Evolutionary conservation across 1,140 invertebrate genomes (phyloP).

Genomic region (Nasonia giraulti): DNA sequence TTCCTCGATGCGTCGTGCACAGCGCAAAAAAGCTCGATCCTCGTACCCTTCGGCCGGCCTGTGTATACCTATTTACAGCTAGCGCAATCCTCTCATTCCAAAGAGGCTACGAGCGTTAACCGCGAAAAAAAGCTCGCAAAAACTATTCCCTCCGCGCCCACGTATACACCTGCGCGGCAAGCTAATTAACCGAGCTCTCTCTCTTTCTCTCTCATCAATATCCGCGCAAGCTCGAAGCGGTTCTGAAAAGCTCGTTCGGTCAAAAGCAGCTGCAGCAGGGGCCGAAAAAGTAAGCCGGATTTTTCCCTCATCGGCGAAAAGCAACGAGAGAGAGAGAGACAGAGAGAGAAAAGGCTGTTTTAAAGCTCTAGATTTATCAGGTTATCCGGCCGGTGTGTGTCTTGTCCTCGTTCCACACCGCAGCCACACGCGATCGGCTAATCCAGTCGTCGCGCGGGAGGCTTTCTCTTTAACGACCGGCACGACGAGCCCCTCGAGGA

Average conservation of each 20-base stretch:
- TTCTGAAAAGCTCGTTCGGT: background rate
- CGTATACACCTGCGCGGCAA: too few species aligned
- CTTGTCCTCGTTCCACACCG: constrained; percentile 24
- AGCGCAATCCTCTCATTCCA: too few species aligned
- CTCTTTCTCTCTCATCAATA: background rate
- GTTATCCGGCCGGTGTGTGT: background rate
- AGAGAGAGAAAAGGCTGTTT: background rate
- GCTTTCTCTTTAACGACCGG: constrained; percentile 1
- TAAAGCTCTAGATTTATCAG: background rate
- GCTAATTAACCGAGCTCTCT: background rate
- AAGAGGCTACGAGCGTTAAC: too few species aligned
- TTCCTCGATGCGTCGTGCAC: too few species aligned
- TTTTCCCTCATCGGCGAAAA: background rate
- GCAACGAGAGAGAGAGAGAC: too few species aligned
- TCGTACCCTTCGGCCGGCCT: too few species aligned
- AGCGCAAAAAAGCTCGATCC: too few species aligned
- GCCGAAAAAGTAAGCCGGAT: background rate
- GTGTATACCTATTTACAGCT: too few species aligned
- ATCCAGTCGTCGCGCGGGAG: constrained; percentile 15
- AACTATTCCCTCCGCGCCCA: too few species aligned
- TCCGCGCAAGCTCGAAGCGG: background rate
- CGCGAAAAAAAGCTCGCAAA: too few species aligned
- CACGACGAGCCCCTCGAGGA: constrained; percentile 14
- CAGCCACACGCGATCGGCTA: constrained; percentile 39
- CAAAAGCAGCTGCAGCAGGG: background rate